Evolutionary conservation across 2,797 vertebrate genomes (phyloP).

Genomic region (Tapera naevia): DNA sequence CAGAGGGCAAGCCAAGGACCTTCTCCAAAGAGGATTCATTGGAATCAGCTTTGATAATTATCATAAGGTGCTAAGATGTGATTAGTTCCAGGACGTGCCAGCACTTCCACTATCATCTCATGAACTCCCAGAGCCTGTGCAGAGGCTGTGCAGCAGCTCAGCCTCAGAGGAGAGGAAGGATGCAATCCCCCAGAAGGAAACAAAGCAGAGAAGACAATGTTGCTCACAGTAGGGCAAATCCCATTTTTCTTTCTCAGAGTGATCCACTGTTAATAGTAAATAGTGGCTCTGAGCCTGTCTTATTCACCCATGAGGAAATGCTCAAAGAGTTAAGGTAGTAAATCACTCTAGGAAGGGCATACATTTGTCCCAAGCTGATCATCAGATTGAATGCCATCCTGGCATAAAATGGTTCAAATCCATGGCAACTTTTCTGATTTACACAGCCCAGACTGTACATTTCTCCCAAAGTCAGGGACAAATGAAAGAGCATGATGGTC

Average conservation of each 20-base stretch:
- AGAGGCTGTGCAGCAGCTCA: neutral
- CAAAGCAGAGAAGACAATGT: neutral
- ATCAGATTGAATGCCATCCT: neutral
- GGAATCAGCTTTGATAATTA: constrained; percentile 27
- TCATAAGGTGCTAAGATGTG: neutral
- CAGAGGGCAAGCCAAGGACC: constrained; percentile 25
- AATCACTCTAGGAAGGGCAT: neutral
- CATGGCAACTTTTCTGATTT: neutral
- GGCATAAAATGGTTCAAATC: neutral
- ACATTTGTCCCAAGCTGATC: neutral
- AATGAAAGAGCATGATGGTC: neutral
- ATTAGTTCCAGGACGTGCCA: neutral
- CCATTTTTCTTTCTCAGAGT: neutral
- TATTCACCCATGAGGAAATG: neutral
- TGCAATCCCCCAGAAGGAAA: neutral
- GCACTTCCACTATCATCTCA: neutral
- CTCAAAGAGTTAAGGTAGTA: neutral
- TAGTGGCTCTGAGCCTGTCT: neutral
- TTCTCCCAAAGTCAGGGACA: neutral
- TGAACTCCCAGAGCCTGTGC: neutral
- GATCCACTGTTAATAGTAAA: neutral
- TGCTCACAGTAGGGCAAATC: neutral
- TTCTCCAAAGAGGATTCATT: constrained; percentile 28
- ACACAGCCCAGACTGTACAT: neutral
- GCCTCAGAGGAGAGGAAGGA: neutral